These are phyloP conservation scores for Manis pentadactyla DNA, from an alignment of 2,797 vertebrate genomes.

Conservation along the genomic window DNA sequence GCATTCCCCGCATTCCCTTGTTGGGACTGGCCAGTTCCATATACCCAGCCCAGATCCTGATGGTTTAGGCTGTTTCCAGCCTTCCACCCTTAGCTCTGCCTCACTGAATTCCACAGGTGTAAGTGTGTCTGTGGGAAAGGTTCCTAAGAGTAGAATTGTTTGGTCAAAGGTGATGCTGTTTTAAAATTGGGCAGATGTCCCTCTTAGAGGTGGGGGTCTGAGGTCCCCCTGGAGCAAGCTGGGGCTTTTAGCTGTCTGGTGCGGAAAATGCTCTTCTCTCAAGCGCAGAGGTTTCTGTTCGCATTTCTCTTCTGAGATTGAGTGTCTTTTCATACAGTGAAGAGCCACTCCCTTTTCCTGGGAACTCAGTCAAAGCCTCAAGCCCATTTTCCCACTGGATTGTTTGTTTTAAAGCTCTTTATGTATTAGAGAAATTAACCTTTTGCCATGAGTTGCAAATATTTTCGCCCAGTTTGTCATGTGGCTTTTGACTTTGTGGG, in stretches of 20 bases:
- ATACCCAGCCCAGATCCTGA: not conserved
- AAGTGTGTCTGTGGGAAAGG: not conserved
- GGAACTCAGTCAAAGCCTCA: not conserved
- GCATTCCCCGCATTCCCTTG: not conserved
- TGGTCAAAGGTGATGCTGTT: not conserved
- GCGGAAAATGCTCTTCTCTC: not conserved
- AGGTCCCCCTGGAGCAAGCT: not conserved
- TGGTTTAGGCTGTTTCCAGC: not conserved
- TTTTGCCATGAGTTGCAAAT: not conserved
- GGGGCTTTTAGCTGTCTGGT: not conserved
- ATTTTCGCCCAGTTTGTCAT: not conserved
- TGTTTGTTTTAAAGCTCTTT: not conserved
- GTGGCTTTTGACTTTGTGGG: not conserved
- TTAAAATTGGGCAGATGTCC: not conserved
- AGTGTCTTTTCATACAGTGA: not conserved
- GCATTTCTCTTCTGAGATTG: not conserved
- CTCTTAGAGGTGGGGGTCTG: too few species aligned
- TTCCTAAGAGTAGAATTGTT: not conserved
- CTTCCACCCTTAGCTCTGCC: not conserved
- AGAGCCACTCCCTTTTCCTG: not conserved
- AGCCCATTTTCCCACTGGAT: not conserved
- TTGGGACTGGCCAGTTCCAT: not conserved
- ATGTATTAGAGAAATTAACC: not conserved
- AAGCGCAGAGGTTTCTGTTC: not conserved
- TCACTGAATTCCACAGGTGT: not conserved